Conservation (phyloP, 64 coral and sea anemone species). For the Platygyra sinensis region DNA sequence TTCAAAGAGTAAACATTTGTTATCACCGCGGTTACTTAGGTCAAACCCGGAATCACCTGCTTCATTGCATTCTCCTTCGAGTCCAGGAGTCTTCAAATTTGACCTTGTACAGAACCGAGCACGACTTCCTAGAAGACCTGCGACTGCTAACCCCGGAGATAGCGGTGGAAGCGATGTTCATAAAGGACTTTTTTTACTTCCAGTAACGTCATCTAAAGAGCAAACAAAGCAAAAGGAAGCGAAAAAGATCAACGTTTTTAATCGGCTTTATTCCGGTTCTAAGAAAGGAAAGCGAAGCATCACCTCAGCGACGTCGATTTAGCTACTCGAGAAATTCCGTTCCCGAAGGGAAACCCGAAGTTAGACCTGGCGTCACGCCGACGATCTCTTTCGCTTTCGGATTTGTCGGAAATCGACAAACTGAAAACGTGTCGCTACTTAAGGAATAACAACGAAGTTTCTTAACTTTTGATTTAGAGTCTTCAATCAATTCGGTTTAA, state of each 20-base stretch:
- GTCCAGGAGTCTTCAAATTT: not conserved
- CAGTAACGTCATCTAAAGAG: conserved; percentile 53
- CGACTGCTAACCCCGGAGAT: conserved; percentile 14
- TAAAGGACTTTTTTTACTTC: conserved; percentile 25
- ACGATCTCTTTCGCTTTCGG: conserved; percentile 72
- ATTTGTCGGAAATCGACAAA: conserved; percentile 68
- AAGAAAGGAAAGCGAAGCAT: conserved; percentile 8
- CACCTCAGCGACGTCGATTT: not conserved
- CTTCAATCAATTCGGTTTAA: not conserved
- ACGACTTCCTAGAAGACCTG: not conserved
- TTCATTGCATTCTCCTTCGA: not conserved
- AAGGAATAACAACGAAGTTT: conserved; percentile 24
- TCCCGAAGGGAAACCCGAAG: not conserved
- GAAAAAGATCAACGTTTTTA: conserved; percentile 29
- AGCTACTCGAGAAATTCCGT: not conserved
- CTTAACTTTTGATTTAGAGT: not conserved
- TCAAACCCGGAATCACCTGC: not conserved
- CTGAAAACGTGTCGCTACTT: conserved; percentile 73
- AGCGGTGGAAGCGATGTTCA: conserved; percentile 10
- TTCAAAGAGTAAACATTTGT: not conserved
- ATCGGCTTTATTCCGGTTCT: conserved; percentile 22
- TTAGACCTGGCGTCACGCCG: conserved; percentile 4
- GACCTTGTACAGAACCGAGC: not conserved
- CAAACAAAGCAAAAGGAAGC: conserved; percentile 9
- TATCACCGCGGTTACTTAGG: not conserved